Conservation (phyloP, 2,888 invertebrate genomes). For the Ptilodon capucinus region DNA sequence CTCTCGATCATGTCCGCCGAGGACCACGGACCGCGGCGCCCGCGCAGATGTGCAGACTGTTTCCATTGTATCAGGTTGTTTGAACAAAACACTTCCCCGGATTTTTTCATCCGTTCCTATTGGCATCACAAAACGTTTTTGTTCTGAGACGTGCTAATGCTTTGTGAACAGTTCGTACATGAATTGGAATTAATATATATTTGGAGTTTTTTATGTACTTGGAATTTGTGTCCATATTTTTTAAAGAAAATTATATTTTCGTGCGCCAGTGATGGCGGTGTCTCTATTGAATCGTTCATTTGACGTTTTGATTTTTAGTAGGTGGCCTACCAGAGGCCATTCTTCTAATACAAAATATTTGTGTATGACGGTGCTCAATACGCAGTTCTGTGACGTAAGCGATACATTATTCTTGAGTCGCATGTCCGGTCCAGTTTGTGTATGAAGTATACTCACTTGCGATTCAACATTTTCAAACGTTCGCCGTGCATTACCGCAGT, state of each 20-base stretch:
- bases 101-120: too few species aligned
- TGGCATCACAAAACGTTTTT: too few species aligned
- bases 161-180: too few species aligned
- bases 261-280: not conserved
- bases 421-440: not conserved
- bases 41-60: slow-evolving; percentile 38
- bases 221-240: not conserved
- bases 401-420: slow-evolving; percentile 3
- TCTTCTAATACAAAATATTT: slow-evolving; percentile 8
- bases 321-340: slow-evolving; percentile 4
- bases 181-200: too few species aligned
- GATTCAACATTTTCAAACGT: not conserved
- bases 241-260: not conserved
- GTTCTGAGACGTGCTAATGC: too few species aligned
- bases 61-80: slow-evolving; percentile 42
- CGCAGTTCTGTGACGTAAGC: slow-evolving; percentile 15
- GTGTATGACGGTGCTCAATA: slow-evolving; percentile 7
- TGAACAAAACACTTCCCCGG: too few species aligned
- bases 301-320: slow-evolving; percentile 1
- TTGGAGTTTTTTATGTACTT: too few species aligned
- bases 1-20: slow-evolving; percentile 37
- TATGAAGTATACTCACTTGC: not conserved
- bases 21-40: slow-evolving; percentile 27
- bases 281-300: not conserved
- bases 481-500: not conserved